A percentile compares a stretch with the other conserved stretches of the same genome.
These are phyloP conservation scores for Eulemur mongoz DNA, from an alignment of 2,797 vertebrate species.

Conservation along the genomic window DNA sequence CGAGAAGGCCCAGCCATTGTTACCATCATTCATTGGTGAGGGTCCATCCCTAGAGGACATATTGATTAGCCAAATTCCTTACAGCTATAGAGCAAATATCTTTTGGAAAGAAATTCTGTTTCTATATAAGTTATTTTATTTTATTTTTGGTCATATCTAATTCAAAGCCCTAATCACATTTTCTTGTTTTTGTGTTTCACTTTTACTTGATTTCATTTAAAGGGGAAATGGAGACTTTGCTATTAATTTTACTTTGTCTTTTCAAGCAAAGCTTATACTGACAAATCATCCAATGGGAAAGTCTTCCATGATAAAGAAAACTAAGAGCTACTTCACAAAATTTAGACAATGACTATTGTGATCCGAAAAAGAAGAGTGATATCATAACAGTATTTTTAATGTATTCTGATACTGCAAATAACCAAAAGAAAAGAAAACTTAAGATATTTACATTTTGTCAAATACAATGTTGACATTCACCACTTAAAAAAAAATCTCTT, in stretches of 20 bases:
- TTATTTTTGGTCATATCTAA: not conserved
- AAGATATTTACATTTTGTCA: not conserved
- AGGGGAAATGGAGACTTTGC: not conserved
- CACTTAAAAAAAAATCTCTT: not conserved
- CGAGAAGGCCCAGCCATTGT: not conserved
- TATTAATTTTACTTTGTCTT: not conserved
- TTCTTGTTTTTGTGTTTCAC: not conserved
- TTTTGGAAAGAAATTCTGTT: not conserved
- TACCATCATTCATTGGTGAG: not conserved
- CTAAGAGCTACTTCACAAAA: not conserved
- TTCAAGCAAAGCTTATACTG: not conserved
- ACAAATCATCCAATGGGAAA: not conserved
- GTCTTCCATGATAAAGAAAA: not conserved
- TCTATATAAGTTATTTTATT: not conserved
- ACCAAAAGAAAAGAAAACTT: not conserved
- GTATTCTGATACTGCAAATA: not conserved
- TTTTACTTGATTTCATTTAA: not conserved
- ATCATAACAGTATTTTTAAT: not conserved
- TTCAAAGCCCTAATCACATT: not conserved
- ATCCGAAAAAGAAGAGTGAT: not conserved
- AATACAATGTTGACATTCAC: not conserved
- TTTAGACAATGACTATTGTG: not conserved
- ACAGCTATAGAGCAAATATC: not conserved
- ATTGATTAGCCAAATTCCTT: accelerated
- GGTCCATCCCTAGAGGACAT: not conserved